Evolutionary conservation across 2,797 vertebrate genomes (phyloP).

Genomic region (Gephyroberyx darwinii): DNA sequence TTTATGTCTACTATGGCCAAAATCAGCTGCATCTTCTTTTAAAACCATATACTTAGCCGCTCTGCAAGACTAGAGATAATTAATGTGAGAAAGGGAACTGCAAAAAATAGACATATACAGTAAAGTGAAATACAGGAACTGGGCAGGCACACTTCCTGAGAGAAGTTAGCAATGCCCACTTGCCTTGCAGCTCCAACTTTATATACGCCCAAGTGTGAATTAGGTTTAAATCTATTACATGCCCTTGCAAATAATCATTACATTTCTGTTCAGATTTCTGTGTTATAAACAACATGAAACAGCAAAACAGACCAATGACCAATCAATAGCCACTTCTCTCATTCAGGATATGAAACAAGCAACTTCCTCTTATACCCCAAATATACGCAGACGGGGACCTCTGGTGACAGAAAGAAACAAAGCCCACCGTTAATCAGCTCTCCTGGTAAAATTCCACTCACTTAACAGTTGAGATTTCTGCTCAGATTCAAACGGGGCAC

Average conservation of each 20-base stretch:
- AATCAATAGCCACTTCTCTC: slow-evolving; percentile 13
- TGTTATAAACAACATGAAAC: slow-evolving; percentile 4
- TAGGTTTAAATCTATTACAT: neutral
- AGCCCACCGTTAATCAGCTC: neutral
- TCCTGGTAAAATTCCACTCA: slow-evolving; percentile 48
- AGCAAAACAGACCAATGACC: neutral
- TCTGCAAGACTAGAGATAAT: slow-evolving; percentile 23
- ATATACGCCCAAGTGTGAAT: neutral
- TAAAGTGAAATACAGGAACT: slow-evolving; percentile 50
- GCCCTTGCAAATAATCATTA: neutral
- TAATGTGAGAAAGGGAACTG: slow-evolving; percentile 29
- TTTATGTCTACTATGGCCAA: neutral
- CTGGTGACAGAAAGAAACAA: slow-evolving; percentile 59
- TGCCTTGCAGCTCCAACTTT: neutral
- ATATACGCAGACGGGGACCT: slow-evolving; percentile 52
- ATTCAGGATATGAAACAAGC: slow-evolving; percentile 39
- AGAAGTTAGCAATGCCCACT: slow-evolving; percentile 14
- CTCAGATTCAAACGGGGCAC: neutral
- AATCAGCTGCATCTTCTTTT: slow-evolving; percentile 17
- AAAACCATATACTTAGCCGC: slow-evolving; percentile 22
- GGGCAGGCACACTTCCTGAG: slow-evolving; percentile 33
- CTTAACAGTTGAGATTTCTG: slow-evolving; percentile 7
- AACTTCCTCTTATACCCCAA: slow-evolving; percentile 18
- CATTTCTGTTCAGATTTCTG: neutral
- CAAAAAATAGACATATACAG: neutral